phyloP scores from a whole-genome alignment of 2,797 vertebrate species.

The Cynopterus sphinx region DNA sequence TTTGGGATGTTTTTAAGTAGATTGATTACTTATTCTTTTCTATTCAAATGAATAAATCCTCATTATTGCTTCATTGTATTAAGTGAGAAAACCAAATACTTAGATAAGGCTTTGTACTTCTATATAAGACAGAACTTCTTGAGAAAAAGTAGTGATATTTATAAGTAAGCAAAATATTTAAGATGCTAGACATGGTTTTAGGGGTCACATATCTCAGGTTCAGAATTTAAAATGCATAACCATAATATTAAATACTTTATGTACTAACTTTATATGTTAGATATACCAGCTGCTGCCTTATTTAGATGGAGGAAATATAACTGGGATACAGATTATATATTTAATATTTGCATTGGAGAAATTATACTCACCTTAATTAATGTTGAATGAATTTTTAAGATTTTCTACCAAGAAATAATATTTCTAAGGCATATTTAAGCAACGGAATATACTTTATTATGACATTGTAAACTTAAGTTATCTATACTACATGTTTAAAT shows the following conservation, averaged over 20 bases:
- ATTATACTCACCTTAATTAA: slow-evolving; percentile 46
- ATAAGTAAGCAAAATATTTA: slow-evolving; percentile 38
- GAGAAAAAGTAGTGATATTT: background rate
- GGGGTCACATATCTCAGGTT: background rate
- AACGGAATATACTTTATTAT: background rate
- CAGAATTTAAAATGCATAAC: slow-evolving; percentile 21
- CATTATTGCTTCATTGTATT: slow-evolving; percentile 3
- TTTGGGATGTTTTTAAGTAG: background rate
- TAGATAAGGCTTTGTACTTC: background rate
- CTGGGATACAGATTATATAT: background rate
- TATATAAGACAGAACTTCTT: slow-evolving; percentile 7
- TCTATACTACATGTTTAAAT: background rate
- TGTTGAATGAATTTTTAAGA: background rate
- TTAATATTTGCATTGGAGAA: background rate
- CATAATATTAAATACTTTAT: background rate
- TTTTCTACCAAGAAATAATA: slow-evolving; percentile 39
- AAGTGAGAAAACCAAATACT: background rate
- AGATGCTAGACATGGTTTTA: slow-evolving; percentile 13
- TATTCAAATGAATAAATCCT: slow-evolving; percentile 29
- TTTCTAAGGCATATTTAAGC: background rate
- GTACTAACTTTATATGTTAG: background rate
- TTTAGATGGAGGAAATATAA: background rate
- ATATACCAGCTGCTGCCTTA: background rate
- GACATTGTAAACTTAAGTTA: background rate
- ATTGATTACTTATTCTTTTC: slow-evolving; percentile 38